Base-by-base conservation (phyloP, 2,113 vertebrate species). In the Eclectus roratus region DNA sequence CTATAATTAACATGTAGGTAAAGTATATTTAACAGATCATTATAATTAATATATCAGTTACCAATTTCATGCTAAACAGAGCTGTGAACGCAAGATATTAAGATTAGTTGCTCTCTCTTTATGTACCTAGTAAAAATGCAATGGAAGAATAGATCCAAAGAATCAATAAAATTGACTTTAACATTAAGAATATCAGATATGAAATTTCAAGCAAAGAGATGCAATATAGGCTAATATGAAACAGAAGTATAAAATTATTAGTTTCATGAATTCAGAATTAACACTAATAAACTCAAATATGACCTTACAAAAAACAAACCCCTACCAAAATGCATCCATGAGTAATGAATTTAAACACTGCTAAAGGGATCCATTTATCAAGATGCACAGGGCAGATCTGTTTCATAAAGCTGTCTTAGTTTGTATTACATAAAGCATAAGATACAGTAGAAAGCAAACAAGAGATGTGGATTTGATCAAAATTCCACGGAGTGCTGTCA, bases 11-110 rank as follows among this genome's bases (percentile, higher is more conserved):
- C 98, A 97, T 96, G 98, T 96, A 98, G 97, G 98, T 98, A 98
- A 98, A 98, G 97, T 98, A 98, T 98, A 98, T 98, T 98, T 98
- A 98, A 98, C 97, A 98, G 98, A 98, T 98, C 98, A 98, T 98
- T 98, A 95, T 98, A 98, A 98, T 98, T 98, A 98, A 98, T 98
- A 98, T 98, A 97, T 98, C 98, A 98, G 97, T 98, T 98, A 97
- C 97, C 5, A 44, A 98, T 98, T 98, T 97, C 97, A 98, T 97
- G 97, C 96, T 97, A 98, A 98, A 98, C 89, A 98, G 97, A 97
- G 96, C 96, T 96, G 96, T 96, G 96, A 98, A 98, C 89, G 96
- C 97, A 97, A 97, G 97, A 93, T 97, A 97, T 94, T 97, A 98
- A 98, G 97, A 97, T 97, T 96, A 96, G 98, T 97, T 97, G 97